These are phyloP conservation scores for Chelonus formosanus DNA, from an alignment of 2,888 invertebrate genomes.

Conservation along the genomic window DNA sequence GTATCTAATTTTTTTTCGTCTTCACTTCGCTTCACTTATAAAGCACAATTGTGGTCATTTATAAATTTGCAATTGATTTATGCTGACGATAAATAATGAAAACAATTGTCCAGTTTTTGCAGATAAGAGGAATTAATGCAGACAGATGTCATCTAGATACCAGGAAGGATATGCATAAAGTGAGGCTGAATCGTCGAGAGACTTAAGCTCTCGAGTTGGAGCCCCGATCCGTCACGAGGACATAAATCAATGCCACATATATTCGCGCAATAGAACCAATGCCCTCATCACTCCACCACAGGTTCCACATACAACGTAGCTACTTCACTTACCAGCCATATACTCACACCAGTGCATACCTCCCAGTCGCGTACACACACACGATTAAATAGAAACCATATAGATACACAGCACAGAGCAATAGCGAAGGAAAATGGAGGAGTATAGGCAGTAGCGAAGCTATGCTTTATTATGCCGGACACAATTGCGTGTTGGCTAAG, in stretches of 20 bases:
- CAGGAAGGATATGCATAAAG: constrained; percentile 5
- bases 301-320: constrained; percentile 35
- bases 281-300: constrained; percentile 24
- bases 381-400: constrained; percentile 23
- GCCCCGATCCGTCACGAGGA: constrained; percentile 54
- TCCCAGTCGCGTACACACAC: constrained; percentile 10
- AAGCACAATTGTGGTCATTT: too few species aligned
- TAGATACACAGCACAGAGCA: constrained; percentile 2
- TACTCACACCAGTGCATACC: background rate
- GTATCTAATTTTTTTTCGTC: background rate
- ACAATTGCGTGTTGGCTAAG: constrained; percentile 65
- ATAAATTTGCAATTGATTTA: background rate
- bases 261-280: constrained; percentile 39
- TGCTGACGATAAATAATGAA: constrained; percentile 6
- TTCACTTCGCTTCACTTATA: background rate
- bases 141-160: constrained; percentile 15
- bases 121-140: background rate
- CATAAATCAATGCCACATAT: constrained; percentile 57
- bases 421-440: constrained; percentile 25
- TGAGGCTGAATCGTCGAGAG: constrained; percentile 30
- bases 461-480: constrained; percentile 64
- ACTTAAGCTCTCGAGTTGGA: constrained; percentile 32
- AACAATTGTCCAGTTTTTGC: constrained; percentile 11
- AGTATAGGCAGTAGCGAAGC: constrained; percentile 42
- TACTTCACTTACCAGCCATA: constrained; percentile 37